These are phyloP conservation scores for Pluvianellus socialis DNA, from an alignment of 2,113 vertebrate species.

Conservation along the genomic window DNA sequence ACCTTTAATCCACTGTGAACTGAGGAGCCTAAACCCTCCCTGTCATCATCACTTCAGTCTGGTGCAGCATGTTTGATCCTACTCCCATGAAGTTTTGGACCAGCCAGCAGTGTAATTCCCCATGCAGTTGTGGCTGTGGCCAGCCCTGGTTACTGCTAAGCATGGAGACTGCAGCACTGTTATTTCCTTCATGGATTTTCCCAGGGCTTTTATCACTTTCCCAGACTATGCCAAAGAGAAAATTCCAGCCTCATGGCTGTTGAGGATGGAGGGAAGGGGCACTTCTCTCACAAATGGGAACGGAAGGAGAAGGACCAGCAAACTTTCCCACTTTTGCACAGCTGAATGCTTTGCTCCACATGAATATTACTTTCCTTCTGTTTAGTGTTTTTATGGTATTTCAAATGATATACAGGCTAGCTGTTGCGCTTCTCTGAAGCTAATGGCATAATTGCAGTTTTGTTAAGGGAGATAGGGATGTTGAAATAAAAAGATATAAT, in stretches of 20 bases:
- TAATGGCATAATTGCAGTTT: background rate
- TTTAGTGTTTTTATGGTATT: background rate
- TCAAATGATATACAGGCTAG: background rate
- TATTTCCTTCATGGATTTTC: background rate
- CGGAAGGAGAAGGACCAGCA: background rate
- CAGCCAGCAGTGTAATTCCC: background rate
- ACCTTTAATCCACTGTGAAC: background rate
- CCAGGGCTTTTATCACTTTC: background rate
- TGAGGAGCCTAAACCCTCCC: background rate
- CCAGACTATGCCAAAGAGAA: background rate
- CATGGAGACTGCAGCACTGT: background rate
- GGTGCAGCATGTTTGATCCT: background rate
- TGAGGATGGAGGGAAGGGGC: background rate
- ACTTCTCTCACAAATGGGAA: background rate
- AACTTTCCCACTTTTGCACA: background rate
- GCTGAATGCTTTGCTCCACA: background rate
- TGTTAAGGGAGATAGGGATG: background rate
- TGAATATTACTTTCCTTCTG: background rate
- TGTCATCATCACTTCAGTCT: background rate
- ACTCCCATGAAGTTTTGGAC: background rate
- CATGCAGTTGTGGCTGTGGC: background rate
- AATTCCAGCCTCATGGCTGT: background rate
- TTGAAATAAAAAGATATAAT: background rate
- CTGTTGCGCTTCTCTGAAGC: background rate
- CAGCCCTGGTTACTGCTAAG: background rate